Base-by-base conservation (phyloP, 2,797 vertebrate genomes). In the Acipenser ruthenus region DNA sequence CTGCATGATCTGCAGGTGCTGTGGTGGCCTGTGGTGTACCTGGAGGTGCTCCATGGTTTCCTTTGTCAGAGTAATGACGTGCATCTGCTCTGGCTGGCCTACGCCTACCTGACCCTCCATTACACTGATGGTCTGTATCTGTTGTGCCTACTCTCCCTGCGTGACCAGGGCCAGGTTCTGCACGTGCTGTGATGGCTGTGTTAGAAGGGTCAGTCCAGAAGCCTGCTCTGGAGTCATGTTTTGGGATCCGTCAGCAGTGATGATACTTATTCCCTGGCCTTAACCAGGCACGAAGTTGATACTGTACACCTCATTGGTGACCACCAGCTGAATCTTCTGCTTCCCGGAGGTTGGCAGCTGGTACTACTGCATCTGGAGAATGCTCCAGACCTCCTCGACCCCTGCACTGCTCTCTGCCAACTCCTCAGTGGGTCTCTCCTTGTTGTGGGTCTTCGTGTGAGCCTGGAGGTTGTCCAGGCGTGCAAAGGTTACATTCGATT, bases 401-500 rank as follows among this genome's bases (percentile, higher is more conserved):
- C 63, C 70, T 8, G 18, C 1, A 6, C 1, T 75, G 64, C 65
- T 53, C 0, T 68, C 1, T 75, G 64, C 65, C 51, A 0, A 67
- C 11, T 13, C 82, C 18, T 73, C 72, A 0, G 68, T 68, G 8
- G 77, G 84, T 37, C 84, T 84, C 67, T 98, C 96, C 80, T 95
- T 97, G 83, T 80, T 92, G 69, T 99, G 96, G n/a, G 89, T 93
- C 77, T 94, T 97, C 77, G 90, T 84, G 78, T 98, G 97, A 3
- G 90, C 92, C 75, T 92, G 97, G 75, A 99, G 80, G 69, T 98
- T 99, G 88, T 99, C 96, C 72, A 93, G 74, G 23, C 95, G 95
- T 5, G 94, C 92, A 65, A 98, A 99, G 0, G 94, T 18, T 18
- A 18, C 18, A 18, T 18, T 18, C 18, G 18, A 18, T 18, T 18